Conservation (phyloP, 2,113 vertebrate species). For the Colossoma macropomum region DNA sequence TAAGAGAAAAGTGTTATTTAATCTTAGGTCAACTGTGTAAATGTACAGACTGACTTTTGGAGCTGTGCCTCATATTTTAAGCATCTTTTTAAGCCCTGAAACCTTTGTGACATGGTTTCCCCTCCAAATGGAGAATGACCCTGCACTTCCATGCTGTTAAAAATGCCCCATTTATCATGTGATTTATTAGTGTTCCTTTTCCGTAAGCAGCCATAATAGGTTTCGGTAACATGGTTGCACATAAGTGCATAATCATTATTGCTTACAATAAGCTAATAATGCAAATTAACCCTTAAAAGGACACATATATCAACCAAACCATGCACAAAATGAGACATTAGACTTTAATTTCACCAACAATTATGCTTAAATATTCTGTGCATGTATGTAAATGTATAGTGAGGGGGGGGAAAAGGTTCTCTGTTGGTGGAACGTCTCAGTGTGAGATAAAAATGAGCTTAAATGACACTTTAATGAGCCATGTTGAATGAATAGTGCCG, state of each 20-base stretch:
- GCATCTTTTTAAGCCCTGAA: too few species aligned
- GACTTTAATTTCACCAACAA: background rate
- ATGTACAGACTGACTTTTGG: too few species aligned
- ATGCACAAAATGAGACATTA: background rate
- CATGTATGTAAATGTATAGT: background rate
- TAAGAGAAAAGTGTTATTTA: too few species aligned
- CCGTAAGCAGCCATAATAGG: too few species aligned
- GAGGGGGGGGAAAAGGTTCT: background rate
- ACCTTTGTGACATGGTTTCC: too few species aligned
- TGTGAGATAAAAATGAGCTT: slow-evolving; percentile 64
- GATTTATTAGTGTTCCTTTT: too few species aligned
- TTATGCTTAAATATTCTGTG: background rate
- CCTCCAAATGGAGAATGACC: too few species aligned
- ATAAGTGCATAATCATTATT: background rate
- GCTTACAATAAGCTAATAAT: background rate
- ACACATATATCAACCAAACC: background rate
- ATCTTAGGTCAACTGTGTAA: too few species aligned
- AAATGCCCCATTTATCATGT: too few species aligned
- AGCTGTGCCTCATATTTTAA: too few species aligned
- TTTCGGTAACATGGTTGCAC: too few species aligned
- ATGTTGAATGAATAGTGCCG: slow-evolving; percentile 66
- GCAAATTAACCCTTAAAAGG: background rate
- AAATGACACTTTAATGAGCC: slow-evolving; percentile 80
- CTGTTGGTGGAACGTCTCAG: background rate
- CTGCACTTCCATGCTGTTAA: too few species aligned